Conservation (phyloP, 2,113 vertebrate species). For the Rattus norvegicus region GRCr8 NC_086019.1:93875001-93875500, state of each 20-base stretch:
- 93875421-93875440: neutral
- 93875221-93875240: neutral
- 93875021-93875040: neutral
- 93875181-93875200: neutral
- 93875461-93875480: neutral
- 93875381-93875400: neutral
- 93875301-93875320: neutral
- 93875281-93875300: neutral
- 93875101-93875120: neutral
- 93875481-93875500: neutral
- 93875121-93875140: neutral
- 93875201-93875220: neutral
- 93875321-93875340: neutral
- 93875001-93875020: neutral
- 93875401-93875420: neutral
- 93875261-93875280: neutral
- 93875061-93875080: neutral
- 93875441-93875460: neutral
- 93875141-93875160: neutral
- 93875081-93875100: neutral
- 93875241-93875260: neutral
- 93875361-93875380: neutral
- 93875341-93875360: neutral
- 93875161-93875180: neutral
- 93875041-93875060: neutral